Evolutionary conservation across 2,797 vertebrate species (phyloP).

Genomic region (Moxostoma hubbsi): DNA sequence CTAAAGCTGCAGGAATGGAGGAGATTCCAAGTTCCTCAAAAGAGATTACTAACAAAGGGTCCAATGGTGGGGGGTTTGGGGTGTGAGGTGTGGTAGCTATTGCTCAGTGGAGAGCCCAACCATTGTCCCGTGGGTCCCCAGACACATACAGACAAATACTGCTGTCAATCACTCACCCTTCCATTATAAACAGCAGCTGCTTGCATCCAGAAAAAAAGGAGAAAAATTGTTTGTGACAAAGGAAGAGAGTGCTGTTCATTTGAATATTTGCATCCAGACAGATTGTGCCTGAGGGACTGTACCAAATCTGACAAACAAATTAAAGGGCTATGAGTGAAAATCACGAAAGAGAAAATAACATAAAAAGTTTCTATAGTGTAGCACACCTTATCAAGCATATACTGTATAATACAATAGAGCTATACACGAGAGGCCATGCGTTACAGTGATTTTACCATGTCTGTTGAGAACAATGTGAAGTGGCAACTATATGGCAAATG

Average conservation of each 20-base stretch:
- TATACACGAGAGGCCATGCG: too few relatives aligned
- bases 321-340: background rate
- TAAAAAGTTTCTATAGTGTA: background rate
- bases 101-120: constrained; percentile 63
- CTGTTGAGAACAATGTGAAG: too few relatives aligned
- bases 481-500: too few relatives aligned
- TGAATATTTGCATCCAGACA: constrained; percentile 43
- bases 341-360: background rate
- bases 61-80: constrained; percentile 8
- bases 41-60: constrained; percentile 62
- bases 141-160: constrained; percentile 71
- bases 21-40: constrained; percentile 42
- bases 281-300: constrained; percentile 28
- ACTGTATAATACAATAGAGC: too few relatives aligned
- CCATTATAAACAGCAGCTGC: constrained; percentile 72
- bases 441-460: too few relatives aligned
- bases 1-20: background rate
- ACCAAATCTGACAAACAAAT: constrained; percentile 15
- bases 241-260: constrained; percentile 40
- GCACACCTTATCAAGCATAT: background rate
- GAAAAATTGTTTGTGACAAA: constrained; percentile 66
- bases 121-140: constrained; percentile 71
- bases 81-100: constrained; percentile 35
- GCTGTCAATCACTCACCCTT: constrained; percentile 70
- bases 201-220: constrained; percentile 55